A percentile compares a stretch with the other conserved stretches of the same genome.
Evolutionary conservation across 2,113 vertebrate species (phyloP).

Genomic region (Catharus minimus): DNA sequence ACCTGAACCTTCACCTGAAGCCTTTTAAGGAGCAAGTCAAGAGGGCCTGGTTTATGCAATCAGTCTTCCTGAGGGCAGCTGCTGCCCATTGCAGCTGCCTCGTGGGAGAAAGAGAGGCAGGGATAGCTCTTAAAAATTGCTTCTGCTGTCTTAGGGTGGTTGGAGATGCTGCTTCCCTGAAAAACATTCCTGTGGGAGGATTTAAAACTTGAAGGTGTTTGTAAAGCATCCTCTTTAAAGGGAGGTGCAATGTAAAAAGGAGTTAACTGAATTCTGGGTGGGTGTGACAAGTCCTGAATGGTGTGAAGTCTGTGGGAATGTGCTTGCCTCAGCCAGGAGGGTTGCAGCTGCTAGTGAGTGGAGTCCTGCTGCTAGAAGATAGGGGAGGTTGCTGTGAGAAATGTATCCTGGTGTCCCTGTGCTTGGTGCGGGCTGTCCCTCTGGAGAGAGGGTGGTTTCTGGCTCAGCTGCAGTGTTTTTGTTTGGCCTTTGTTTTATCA

Average conservation of each 20-base stretch:
- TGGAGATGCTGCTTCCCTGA: rapidly evolving
- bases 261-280: not conserved
- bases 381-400: rapidly evolving
- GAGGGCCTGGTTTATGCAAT: not conserved
- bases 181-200: rapidly evolving
- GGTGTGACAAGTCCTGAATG: rapidly evolving
- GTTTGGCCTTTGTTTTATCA: not conserved
- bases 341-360: not conserved
- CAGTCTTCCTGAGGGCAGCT: not conserved
- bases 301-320: not conserved
- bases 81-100: not conserved
- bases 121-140: rapidly evolving
- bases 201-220: not conserved
- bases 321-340: not conserved
- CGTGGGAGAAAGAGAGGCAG: rapidly evolving
- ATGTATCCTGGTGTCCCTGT: not conserved
- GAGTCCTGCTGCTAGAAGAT: not conserved
- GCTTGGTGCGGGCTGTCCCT: rapidly evolving
- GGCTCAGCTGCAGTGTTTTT: not conserved
- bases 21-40: not conserved
- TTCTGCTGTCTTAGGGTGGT: rapidly evolving
- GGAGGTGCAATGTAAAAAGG: rapidly evolving
- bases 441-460: not conserved
- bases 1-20: not conserved
- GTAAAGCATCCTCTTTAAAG: rapidly evolving